Conservation (phyloP, 2,797 vertebrate species). For the Sandelia bainsii region DNA sequence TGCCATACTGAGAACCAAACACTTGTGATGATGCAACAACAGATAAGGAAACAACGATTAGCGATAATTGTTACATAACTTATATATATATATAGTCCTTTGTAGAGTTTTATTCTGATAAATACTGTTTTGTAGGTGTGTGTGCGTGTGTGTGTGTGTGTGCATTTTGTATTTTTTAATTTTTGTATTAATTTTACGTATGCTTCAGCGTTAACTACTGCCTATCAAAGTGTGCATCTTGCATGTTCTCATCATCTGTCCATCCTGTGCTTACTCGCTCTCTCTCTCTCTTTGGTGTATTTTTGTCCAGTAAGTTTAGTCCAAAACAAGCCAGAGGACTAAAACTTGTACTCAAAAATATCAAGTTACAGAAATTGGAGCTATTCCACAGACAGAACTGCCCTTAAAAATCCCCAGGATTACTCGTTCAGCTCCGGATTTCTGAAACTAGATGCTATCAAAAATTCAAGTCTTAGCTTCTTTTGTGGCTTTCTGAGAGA, state of each 20-base stretch:
- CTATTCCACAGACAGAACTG: slow-evolving; percentile 24
- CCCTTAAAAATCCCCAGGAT: slow-evolving; percentile 23
- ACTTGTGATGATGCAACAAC: slow-evolving; percentile 80
- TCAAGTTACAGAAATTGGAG: slow-evolving; percentile 42
- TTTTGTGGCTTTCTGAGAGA: slow-evolving; percentile 46
- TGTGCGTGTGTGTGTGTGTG: slow-evolving; percentile 77
- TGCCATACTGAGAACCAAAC: slow-evolving; percentile 82
- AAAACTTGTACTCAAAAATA: slow-evolving; percentile 24
- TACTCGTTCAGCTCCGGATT: slow-evolving; percentile 31
- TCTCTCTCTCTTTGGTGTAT: slow-evolving; percentile 68
- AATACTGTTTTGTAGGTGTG: slow-evolving; percentile 88
- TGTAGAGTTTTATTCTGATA: slow-evolving; percentile 89
- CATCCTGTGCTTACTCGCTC: slow-evolving; percentile 56
- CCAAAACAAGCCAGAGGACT: slow-evolving; percentile 46
- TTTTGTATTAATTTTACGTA: slow-evolving; percentile 87
- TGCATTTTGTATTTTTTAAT: slow-evolving; percentile 86
- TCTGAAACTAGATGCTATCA: slow-evolving; percentile 43
- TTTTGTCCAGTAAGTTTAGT: slow-evolving; percentile 38
- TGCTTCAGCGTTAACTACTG: slow-evolving; percentile 87
- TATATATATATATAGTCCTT: slow-evolving; percentile 86
- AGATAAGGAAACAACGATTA: slow-evolving; percentile 78
- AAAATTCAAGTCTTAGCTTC: slow-evolving; percentile 40
- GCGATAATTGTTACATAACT: slow-evolving; percentile 84
- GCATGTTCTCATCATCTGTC: slow-evolving; percentile 79
- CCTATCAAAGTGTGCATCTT: slow-evolving; percentile 84